Conservation (phyloP, 2,113 vertebrate species). For the Syngnathus typhle region DNA sequence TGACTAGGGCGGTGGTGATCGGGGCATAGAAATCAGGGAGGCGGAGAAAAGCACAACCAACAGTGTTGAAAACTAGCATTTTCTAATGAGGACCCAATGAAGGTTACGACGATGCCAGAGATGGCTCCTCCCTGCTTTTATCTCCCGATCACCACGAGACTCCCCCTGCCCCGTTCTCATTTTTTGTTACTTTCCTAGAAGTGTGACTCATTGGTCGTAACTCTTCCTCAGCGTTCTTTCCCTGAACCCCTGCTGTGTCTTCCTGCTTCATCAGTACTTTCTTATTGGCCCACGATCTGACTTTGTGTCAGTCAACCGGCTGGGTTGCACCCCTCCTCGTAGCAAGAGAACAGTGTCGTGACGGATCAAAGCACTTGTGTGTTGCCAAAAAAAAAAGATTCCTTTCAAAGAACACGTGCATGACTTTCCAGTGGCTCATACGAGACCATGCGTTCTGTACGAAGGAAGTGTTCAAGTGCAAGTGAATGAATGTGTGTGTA, state of each 20-base stretch:
- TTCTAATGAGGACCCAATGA: slow-evolving; percentile 26
- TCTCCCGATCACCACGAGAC: slow-evolving; percentile 71
- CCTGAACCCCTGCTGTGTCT: slow-evolving; percentile 49
- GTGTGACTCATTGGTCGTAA: slow-evolving; percentile 51
- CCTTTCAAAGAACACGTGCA: slow-evolving; percentile 67
- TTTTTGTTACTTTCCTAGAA: slow-evolving; percentile 67
- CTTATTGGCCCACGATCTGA: slow-evolving; percentile 42
- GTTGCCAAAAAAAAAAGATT: slow-evolving; percentile 73
- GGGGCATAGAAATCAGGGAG: slow-evolving; percentile 68
- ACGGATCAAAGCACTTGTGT: slow-evolving; percentile 62
- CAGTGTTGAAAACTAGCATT: slow-evolving; percentile 11
- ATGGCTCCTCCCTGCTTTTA: slow-evolving; percentile 72
- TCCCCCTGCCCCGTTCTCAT: slow-evolving; percentile 56
- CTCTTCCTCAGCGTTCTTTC: slow-evolving; percentile 30
- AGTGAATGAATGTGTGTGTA: slow-evolving; percentile 25
- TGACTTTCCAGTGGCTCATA: slow-evolving; percentile 67
- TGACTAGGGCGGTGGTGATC: slow-evolving; percentile 83
- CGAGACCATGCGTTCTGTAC: slow-evolving; percentile 53
- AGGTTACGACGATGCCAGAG: slow-evolving; percentile 22
- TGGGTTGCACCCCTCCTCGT: slow-evolving; percentile 57
- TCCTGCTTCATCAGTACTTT: slow-evolving; percentile 55
- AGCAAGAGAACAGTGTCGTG: slow-evolving; percentile 67
- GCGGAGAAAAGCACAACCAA: slow-evolving; percentile 33
- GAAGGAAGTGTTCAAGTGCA: slow-evolving; percentile 40
- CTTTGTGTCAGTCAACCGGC: slow-evolving; percentile 51